Percentiles rank a stretch among this genome's conserved stretches.
phyloP scores from a whole-genome alignment of 2,113 vertebrate species.

The Syngnathus floridae region DNA sequence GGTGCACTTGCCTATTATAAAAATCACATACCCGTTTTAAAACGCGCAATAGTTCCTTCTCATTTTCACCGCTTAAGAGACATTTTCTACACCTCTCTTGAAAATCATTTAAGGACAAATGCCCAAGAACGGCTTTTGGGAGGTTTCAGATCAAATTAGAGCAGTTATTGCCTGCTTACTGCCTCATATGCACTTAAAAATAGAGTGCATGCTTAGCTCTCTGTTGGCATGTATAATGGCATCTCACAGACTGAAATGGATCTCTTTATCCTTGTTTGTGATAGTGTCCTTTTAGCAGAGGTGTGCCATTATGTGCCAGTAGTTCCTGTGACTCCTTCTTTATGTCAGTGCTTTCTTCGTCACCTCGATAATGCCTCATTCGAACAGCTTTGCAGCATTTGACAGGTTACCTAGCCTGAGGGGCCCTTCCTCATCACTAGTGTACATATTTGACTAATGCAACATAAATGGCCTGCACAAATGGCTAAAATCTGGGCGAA shows the following conservation, averaged over 20 bases:
- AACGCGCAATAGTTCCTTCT: neutral
- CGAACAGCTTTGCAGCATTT: constrained; percentile 49
- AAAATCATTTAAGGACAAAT: constrained; percentile 33
- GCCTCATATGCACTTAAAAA: constrained; percentile 62
- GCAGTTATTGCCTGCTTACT: constrained; percentile 51
- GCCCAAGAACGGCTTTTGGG: constrained; percentile 43
- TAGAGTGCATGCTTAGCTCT: constrained; percentile 50
- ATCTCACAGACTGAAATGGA: constrained; percentile 52
- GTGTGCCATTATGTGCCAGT: constrained; percentile 52
- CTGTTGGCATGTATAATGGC: constrained; percentile 44
- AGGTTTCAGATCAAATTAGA: constrained; percentile 55
- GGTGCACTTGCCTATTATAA: constrained; percentile 23
- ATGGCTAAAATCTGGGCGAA: constrained; percentile 25
- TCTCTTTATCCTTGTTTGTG: constrained; percentile 53
- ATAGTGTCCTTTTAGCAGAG: constrained; percentile 59
- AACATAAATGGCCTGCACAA: constrained; percentile 11
- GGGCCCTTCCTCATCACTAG: constrained; percentile 39
- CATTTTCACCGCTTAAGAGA: neutral
- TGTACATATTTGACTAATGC: constrained; percentile 27
- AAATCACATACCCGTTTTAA: neutral
- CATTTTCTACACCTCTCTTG: constrained; percentile 1
- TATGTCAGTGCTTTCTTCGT: constrained; percentile 51
- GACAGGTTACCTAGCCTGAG: constrained; percentile 40
- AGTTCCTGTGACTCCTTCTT: constrained; percentile 58
- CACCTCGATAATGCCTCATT: constrained; percentile 57